Evolutionary conservation across 2,888 invertebrate genomes (phyloP).

Genomic region (Horisme vitalbata): DNA sequence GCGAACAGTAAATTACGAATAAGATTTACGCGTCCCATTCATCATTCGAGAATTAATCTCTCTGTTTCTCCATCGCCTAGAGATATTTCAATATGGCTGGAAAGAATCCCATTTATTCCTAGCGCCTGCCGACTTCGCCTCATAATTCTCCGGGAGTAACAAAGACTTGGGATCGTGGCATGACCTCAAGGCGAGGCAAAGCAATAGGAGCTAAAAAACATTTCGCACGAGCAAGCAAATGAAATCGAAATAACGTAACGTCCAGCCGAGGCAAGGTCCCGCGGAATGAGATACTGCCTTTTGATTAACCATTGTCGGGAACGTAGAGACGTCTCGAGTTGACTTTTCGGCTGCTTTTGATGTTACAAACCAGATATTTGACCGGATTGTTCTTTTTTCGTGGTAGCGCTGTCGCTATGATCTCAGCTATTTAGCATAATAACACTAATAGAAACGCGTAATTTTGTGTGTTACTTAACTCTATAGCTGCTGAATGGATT

Average conservation of each 20-base stretch:
- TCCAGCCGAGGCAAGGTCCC: conserved; percentile 62
- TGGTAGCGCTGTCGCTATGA: conserved; percentile 34
- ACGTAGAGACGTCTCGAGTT: conserved; percentile 53
- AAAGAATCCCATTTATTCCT: conserved; percentile 73
- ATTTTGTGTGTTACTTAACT: no score
- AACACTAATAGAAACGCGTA: no score
- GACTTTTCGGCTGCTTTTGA: conserved; percentile 32
- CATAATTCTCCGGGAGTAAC: conserved; percentile 76
- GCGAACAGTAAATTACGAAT: conserved; percentile 66
- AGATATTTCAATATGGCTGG: conserved; percentile 76
- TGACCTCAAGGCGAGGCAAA: conserved; percentile 66
- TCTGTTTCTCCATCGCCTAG: conserved; percentile 61
- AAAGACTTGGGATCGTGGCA: conserved; percentile 66
- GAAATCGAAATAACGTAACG: conserved; percentile 80
- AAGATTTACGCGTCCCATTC: conserved; percentile 68
- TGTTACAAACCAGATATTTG: conserved; percentile 32
- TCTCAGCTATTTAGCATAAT: conserved; percentile 43
- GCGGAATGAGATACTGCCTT: conserved; percentile 75
- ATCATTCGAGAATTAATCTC: conserved; percentile 72
- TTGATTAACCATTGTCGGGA: conserved; percentile 79
- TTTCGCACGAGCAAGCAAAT: conserved; percentile 77
- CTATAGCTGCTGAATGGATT: no score
- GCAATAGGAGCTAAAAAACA: conserved; percentile 64
- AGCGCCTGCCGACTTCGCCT: conserved; percentile 61
- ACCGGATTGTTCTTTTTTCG: conserved; percentile 37